Evolutionary conservation across 2,113 vertebrate genomes (phyloP).

Genomic region (Misgurnus mizolepis): DNA sequence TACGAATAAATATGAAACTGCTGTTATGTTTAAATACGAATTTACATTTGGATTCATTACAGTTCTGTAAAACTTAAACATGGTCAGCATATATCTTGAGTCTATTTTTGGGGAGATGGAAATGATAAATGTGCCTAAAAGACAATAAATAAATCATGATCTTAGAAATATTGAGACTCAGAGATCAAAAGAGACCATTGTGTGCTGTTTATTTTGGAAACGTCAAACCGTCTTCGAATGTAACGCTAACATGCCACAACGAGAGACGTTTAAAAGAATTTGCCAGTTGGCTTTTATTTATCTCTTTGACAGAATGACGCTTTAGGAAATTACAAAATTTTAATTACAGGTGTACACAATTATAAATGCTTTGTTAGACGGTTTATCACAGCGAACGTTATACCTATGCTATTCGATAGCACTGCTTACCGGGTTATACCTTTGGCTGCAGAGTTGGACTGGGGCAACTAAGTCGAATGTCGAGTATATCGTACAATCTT

Average conservation of each 20-base stretch:
- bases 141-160: constrained; percentile 1
- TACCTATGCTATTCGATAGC: background rate
- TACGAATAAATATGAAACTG: background rate
- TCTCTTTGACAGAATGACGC: constrained; percentile 37
- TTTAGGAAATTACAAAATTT: background rate
- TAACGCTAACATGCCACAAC: constrained; percentile 24
- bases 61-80: background rate
- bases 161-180: constrained; percentile 2
- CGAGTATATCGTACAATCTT: constrained; percentile 19
- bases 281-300: constrained; percentile 23
- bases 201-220: constrained; percentile 46
- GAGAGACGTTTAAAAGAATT: constrained; percentile 6
- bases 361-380: too few species aligned
- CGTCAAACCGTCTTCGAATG: constrained; percentile 24
- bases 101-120: constrained; percentile 19
- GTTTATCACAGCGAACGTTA: too few species aligned
- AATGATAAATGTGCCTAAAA: background rate
- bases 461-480: constrained; percentile 22
- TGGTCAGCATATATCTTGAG: constrained; percentile 13
- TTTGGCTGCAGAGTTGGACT: background rate
- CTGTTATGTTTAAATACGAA: background rate
- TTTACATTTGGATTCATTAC: background rate
- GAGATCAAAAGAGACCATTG: constrained; percentile 27
- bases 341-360: background rate
- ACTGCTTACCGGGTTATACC: constrained; percentile 10